A percentile compares a stretch with the other conserved stretches of the same genome.
Conservation (phyloP, 2,888 invertebrate species). For the Metallyticus violacea region DNA sequence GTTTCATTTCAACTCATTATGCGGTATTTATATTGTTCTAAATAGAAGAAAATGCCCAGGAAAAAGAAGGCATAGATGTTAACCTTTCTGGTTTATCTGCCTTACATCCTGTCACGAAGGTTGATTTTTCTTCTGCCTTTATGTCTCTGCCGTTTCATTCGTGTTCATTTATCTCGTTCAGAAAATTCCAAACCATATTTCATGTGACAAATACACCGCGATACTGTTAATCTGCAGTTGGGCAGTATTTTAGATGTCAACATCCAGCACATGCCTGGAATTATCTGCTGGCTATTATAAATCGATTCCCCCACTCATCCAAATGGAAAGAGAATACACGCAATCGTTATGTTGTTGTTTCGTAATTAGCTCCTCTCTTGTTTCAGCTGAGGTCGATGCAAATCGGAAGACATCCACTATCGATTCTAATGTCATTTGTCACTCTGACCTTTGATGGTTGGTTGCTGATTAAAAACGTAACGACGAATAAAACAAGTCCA, state of each 20-base stretch:
- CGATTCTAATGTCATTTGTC: neutral
- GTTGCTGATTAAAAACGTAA: neutral
- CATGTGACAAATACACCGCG: neutral
- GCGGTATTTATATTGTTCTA: too few relatives aligned
- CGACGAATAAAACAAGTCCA: neutral
- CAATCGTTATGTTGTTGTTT: neutral
- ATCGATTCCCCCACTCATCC: neutral
- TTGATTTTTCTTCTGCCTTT: neutral
- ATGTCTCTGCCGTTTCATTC: too few relatives aligned
- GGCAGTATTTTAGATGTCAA: neutral
- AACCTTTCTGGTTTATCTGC: neutral
- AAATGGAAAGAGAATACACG: neutral
- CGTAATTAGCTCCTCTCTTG: neutral
- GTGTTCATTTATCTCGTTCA: neutral
- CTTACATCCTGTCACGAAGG: neutral
- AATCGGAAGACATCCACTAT: neutral
- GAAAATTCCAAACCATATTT: neutral
- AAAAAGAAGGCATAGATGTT: neutral
- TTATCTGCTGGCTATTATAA: neutral
- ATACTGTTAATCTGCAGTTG: neutral
- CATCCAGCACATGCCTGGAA: neutral
- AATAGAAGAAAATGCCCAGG: too few relatives aligned
- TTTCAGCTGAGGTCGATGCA: neutral
- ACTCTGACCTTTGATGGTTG: neutral
- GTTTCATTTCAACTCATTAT: too few relatives aligned